Evolutionary conservation across 2,888 invertebrate genomes (phyloP), one percentile per base, ranked within the genome.

Genomic region (Melanophora roralis): DNA sequence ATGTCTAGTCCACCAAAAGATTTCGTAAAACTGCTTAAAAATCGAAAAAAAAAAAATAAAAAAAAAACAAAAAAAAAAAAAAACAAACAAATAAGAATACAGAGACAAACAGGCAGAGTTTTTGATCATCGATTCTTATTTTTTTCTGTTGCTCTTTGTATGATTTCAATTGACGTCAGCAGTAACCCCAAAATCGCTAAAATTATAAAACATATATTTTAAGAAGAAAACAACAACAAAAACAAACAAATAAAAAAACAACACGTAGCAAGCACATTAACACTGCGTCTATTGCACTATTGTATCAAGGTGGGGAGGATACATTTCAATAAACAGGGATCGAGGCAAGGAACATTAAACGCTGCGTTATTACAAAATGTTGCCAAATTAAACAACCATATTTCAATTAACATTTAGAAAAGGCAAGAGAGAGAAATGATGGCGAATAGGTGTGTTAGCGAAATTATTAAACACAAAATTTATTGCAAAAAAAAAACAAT

Each of bases 181-280:
- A 89, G 86, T 89, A 88, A 89, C 89, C 88, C 89, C 88, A 87
- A 88, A 86, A 86, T 84, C 49, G 75, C 71, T 76, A 49, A 45
- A 80, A 72, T 68, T 72, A 45, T 27, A 74, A 69, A 71, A 75
- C 62, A 64, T 49, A 64, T 34, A 51, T 40, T 59, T 49, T 57
- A 14, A 27, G 23, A 45, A 72, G 38, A 59, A 72, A 53, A 71
- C 38, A 59, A 23, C 12, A 49, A 40, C 14, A 83, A 77, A 55
- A 69, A 23, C 12, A 49, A 40, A 4, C 82, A 77, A 55, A 65
- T 62, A 59, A 65, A 60, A 34, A 21, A 71, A 64, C 45, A 65
- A 43, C 71, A 79, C 71, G 65, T 79, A 71, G 65, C 64, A 51
- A 36, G 43, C 53, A 51, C 40, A 51, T 68, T 73, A 62, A 74